Evolutionary conservation across 2,113 vertebrate genomes (phyloP).

Genomic region (Nycticryphes semicollaris): DNA sequence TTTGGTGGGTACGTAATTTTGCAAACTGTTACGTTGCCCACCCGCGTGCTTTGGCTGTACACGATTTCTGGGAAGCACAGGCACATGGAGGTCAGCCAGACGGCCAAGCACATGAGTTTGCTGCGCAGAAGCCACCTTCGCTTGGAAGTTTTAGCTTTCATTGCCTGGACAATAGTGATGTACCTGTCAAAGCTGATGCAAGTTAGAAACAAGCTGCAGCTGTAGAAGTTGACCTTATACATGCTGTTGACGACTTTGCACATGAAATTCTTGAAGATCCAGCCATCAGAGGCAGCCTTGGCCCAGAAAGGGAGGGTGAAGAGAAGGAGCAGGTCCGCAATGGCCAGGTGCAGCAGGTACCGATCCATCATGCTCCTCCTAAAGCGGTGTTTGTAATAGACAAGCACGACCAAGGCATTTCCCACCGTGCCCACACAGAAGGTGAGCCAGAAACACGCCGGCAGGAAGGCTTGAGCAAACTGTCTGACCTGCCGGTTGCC

Average conservation of each 20-base stretch:
- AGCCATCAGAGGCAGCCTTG: conserved; percentile 69
- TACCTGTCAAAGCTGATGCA: conserved; percentile 91
- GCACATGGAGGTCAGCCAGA: conserved; percentile 77
- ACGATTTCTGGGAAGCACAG: conserved; percentile 87
- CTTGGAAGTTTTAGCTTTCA: conserved; percentile 78
- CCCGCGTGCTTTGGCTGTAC: conserved; percentile 72
- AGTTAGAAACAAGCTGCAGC: conserved; percentile 86
- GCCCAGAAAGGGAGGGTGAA: conserved; percentile 91
- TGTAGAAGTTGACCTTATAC: conserved; percentile 91
- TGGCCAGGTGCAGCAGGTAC: conserved; percentile 86
- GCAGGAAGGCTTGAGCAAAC: conserved; percentile 78
- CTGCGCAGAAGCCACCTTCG: conserved; percentile 76
- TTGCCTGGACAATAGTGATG: conserved; percentile 82
- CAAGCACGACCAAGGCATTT: conserved; percentile 82
- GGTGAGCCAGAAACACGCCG: conserved; percentile 82
- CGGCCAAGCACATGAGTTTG: conserved; percentile 75
- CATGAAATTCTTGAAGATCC: conserved; percentile 76
- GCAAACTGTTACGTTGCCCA: conserved; percentile 26
- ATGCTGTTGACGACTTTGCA: conserved; percentile 83
- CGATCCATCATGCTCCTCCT: conserved; percentile 86
- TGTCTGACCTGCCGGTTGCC: conserved; percentile 66
- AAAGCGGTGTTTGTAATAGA: conserved; percentile 81
- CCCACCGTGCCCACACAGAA: conserved; percentile 82
- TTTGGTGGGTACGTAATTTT: conserved; percentile 70
- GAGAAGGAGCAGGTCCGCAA: conserved; percentile 88